Evolutionary conservation across 53 echinoderm and acorn worm genomes (phyloP), one percentile per base, ranked within the genome.

Genomic region (Actinopyga echinites): DNA sequence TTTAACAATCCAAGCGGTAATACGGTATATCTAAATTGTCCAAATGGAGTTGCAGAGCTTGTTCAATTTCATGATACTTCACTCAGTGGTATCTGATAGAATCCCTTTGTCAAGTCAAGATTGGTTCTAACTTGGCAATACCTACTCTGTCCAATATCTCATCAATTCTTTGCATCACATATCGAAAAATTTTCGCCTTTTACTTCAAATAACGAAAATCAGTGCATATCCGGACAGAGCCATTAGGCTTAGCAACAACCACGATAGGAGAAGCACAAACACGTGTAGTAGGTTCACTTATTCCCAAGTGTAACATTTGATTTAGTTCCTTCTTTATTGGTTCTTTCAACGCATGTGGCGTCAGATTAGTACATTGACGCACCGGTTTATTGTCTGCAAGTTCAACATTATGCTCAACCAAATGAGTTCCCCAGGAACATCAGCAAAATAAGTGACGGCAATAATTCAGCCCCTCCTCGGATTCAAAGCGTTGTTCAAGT

Each of bases 21-120:
- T 4, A 60, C 62, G 42, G 85, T 60, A 11, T 67, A 85, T 31
- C 74, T 60, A 60, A 58, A 85, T 57, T 74, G 85, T 7, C 85
- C 85, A 75, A 78, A 63, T 52, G 49, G 24, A 33, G 42, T 86
- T 42, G 79, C 79, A 79, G 64, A 64, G 34, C n/a, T 56, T 52
- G 65, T 21, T 86, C 79, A 56, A 25, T 25, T 1, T 3, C 32
- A 5, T 58, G 26, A 58, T 58, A 5, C 55, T 11, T 56, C 24
- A 54, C 54, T 56, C 53, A 79, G 53, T 2, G 79, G 79, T 2
- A 79, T 79, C 29, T 79, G 79, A 13, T 56, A 79, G 52, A 29
- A 79, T 23, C 79, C 79, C 25, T 79, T 79, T 4, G 79, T 79
- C 25, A 79, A 56, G 11, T 79, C 79, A 29, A 79, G 55, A 29